Base-by-base conservation (phyloP, 2,888 invertebrate species). In the Carcina quercana region DNA sequence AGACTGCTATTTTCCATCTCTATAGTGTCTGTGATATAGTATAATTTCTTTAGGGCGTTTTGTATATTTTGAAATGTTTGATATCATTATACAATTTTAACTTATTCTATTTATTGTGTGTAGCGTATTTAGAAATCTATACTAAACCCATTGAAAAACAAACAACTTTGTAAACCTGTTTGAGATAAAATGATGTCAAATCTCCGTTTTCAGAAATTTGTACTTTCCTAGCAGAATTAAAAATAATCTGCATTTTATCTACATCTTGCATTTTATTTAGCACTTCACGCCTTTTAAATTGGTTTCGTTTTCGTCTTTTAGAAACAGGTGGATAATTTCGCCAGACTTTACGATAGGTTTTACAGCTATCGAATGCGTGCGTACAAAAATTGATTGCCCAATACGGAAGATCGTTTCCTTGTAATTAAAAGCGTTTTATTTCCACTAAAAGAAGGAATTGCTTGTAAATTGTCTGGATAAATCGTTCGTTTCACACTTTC, bases 11-110 rank as follows among this genome's bases (percentile, higher is more conserved):
- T 59, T 67, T 72, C 71, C 63, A 74, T 71, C 68, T 76, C 65
- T 80, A 61, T 82, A 83, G 82, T 67, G 68, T 78, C 82, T 83
- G 82, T 83, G 82, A 83, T 83, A 83, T 80, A 80, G 75, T 72
- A 74, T 80, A 76, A 79, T 79, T 80, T 76, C 59, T 53, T 64
- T 61, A 64, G 69, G 53, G 61, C 72, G 71, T 62, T 75, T 78
- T 79, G 78, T 45, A 80, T 79, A 80, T 60, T 72, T 74, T 62
- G 42, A 65, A 67, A 72, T 66, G 53, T 82, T 82, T 82, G 79
- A 80, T 83, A 83, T 65, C 69, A 66, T 71, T 83, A 75, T 83
- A 83, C 82, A 83, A 76, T 74, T 82, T 79, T 76, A 74, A 42
- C 57, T 56, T 56, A 69, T 56, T 47, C 46, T 59, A 63, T 72